Base-by-base conservation (phyloP, 2,113 vertebrate species). In the Heloderma charlesbogerti region DNA sequence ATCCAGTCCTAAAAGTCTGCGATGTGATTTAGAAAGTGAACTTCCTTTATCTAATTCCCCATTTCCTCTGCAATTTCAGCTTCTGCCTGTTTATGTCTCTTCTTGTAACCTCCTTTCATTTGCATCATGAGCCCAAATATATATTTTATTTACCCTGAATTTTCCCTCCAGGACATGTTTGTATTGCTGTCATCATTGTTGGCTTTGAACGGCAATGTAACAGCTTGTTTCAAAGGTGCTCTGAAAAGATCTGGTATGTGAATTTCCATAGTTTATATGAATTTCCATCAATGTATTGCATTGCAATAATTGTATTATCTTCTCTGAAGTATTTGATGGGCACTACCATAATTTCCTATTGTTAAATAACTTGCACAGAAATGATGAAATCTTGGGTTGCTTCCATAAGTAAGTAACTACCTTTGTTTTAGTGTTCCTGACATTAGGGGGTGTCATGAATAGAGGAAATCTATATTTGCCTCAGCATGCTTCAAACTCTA, bases 121-220 rank as follows among this genome's bases (percentile, higher is more conserved):
- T 91, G 48, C 67, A 31, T 88, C 86, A 63, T 87, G 91, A 94
- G 87, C 22, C 48, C 78, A 75, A 89, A 95, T 93, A 51, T 93
- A 90, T 93, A 95, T 89, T 95, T 94, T 93, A 95, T 93, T 96
- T 92, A 71, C 92, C 88, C 66, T 34, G 77, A 95, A 92, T 93
- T 92, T 86, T 94, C 91, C 92, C 89, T 86, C 45, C 79, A 85
- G 91, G 92, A 92, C 81, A 87, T 88, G 83, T 91, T 94, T 79
- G 40, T 82, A 22, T 82, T 89, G 48, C 67, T 60, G 79, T 74
- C 69, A 60, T 89, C 29, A 22, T 9, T 20, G 22, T 84, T n/a
- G 37, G 6, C 95, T 96, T 95, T 94, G 84, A 95, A 94, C 86
- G 66, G 29, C 8, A 94, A 75, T 9, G 74, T 22, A 89, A 71